Evolutionary conservation across 2,113 vertebrate species (phyloP), one percentile per base, ranked within the genome.

Genomic region (Lota lota): DNA sequence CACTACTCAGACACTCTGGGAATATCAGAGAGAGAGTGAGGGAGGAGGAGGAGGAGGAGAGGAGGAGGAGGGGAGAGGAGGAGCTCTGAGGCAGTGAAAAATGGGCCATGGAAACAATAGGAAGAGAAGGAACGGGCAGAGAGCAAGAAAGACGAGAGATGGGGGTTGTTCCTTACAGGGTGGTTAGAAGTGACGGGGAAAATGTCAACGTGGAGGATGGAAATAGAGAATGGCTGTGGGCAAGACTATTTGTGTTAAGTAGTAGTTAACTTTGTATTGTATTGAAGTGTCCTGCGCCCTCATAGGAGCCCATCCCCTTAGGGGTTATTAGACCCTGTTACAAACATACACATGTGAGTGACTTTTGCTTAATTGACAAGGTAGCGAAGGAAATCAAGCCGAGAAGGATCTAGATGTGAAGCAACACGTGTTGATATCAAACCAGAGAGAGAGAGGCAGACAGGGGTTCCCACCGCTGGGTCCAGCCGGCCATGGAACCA

Each of bases 81-180:
- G 61, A 61, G 59, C 24, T n/a, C 67, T 62, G 70, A 66, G 66
- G 58, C 50, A 4, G 5, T 11, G 24, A n/a, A 67, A 78, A 78
- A 70, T 80, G 73, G 61, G 67, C 77, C 70, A 78, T 76, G 67
- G 69, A 80, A 83, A 79, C 66, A 80, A 72, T 20, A 54, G 5
- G 19, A 19, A 64, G 64, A n/a, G 0, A 20, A 67, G 4, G 40
- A 28, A 69, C 20, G 21, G 36, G 51, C 11, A 53, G 18, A 17
- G 12, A 18, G 18, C 1, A 33, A 51, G 21, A 22, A 3, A 22
- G 36, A 40, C 24, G 40, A 51, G 19, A 21, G 1, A 21, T 1
- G 11, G 17, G 16, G 11, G 36, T 40, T 54, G 18, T 51, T 51
- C 50, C 50, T 1, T n/a, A 54, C 4, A 17, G 14, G 21, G 59